Base-by-base conservation (phyloP, 2,888 invertebrate species). In the Pediacus dermestoides region DNA sequence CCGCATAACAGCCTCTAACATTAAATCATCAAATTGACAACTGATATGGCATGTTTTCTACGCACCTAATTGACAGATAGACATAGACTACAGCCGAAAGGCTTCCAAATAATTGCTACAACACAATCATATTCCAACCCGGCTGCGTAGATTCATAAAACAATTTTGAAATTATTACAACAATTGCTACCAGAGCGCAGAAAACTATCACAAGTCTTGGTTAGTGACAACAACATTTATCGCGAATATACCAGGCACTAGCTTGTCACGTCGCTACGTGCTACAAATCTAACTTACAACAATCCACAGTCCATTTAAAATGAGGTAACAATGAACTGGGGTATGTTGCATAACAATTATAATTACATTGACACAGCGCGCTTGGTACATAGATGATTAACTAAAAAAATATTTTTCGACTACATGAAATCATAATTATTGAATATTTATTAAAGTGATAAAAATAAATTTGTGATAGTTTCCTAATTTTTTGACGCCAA, bases 1-100 rank as follows among this genome's bases (percentile, higher is more conserved):
- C 63, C 63, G 61, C 55, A 64, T 63, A 66, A 67, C 67, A 67
- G 67, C 64, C 66, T 67, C 28, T 9, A 54, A 61, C 57, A 63
- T 61, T 58, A 60, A 60, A 58, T 57, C 55, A 58, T 61, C 50
- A 66, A 67, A 67, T 67, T 66, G 66, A 67, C 66, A 64, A 66
- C 57, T 55, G 58, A 66, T 64, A 66, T 66, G 65, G 66, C 63
- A 61, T 61, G 63, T 61, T 61, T 46, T 50, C 54, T 28, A 64
- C 57, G 64, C 61, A 61, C 58, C 67, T 67, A 67, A 67, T 66
- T 67, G 65, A 67, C 67, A 62, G 60, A 63, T 60, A 65, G 52
- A 57, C 54, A 55, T 50, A 53, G 45, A 57, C 62, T 63, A 64
- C 57, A 60, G 62, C 62, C 62, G 50, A 52, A 46, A 43, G 46